Evolutionary conservation across 2,113 vertebrate species (phyloP).

Genomic region (Chaetodon auriga): DNA sequence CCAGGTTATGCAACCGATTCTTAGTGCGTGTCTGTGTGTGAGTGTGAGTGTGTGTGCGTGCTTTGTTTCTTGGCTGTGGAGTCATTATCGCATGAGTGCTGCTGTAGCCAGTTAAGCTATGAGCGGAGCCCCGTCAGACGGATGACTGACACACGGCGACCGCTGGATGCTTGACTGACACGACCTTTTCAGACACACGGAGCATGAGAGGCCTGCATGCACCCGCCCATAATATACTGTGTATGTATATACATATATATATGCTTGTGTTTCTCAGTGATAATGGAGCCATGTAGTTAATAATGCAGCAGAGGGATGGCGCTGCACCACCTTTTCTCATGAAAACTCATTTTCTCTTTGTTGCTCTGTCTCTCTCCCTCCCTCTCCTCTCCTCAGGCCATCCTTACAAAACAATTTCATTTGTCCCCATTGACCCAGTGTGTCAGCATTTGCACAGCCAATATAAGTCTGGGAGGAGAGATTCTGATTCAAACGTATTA

Average conservation of each 20-base stretch:
- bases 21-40: neutral
- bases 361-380: neutral
- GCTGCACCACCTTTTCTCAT: conserved; percentile 60
- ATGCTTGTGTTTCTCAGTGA: conserved; percentile 26
- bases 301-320: conserved; percentile 64
- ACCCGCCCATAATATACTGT: conserved; percentile 1
- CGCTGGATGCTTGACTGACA: conserved; percentile 29
- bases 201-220: neutral
- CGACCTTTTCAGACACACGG: conserved; percentile 19
- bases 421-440: conserved; percentile 49
- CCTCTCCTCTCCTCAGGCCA: conserved; percentile 22
- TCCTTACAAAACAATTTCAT: conserved; percentile 59
- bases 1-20: conserved; percentile 37
- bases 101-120: conserved; percentile 23
- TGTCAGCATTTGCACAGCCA: conserved; percentile 34
- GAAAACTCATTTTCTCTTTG: conserved; percentile 36
- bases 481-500: conserved; percentile 7
- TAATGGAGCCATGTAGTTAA: conserved; percentile 70
- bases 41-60: conserved; percentile 26
- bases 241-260: neutral
- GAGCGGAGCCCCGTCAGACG: conserved; percentile 41
- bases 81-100: conserved; percentile 34
- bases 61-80: conserved; percentile 9
- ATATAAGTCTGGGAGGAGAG: conserved; percentile 41
- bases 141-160: conserved; percentile 49